Base-by-base conservation (phyloP, 2,888 invertebrate species). In the Trichogramma dendrolimi region DNA sequence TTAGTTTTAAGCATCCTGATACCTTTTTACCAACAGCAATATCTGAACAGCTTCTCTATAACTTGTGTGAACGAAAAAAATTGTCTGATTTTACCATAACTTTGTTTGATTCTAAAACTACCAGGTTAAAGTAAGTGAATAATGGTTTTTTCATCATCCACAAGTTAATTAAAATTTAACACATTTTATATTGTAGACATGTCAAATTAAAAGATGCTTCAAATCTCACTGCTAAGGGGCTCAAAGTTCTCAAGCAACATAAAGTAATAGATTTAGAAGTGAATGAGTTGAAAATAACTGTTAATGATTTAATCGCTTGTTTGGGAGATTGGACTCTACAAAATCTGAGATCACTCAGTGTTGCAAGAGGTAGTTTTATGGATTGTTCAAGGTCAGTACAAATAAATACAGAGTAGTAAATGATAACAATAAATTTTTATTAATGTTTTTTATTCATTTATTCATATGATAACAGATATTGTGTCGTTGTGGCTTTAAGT, bases 291-390 rank as follows among this genome's bases (percentile, higher is more conserved):
- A 83, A 82, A 67, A 81, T 84, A 7, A 81, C 84, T 49, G 82
- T 85, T 59, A 84, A 84, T 73, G 85, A 86, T 71, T 79, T 86
- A 63, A 85, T 87, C 68, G 84, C 84, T 63, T 87, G 86, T 75
- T 79, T 88, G 61, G 85, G 85, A 59, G 85, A 86, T 68, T 87
- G 87, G 86, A 85, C 86, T 44, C 73, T 85, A 62, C 80, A 83
- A 65, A 85, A 88, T 76, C 77, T 89, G 60, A 79, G 83, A 51
- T 80, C 81, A 50, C 79, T 87, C 55, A 86, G 86, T 73, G 85
- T 88, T 53, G 82, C 86, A 52, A 82, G 82, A 70, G 85, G 86
- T 71, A 83, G 84, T 55, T 87, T 87, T 73, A 81, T 84, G 65
- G 85, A 85, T 74, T 82, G 81, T 70, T 82, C 84, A 62, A 79